Percentiles rank a stretch among this genome's conserved stretches.
phyloP scores from a whole-genome alignment of 2,797 vertebrate genomes.

The Remorina albescens region DNA sequence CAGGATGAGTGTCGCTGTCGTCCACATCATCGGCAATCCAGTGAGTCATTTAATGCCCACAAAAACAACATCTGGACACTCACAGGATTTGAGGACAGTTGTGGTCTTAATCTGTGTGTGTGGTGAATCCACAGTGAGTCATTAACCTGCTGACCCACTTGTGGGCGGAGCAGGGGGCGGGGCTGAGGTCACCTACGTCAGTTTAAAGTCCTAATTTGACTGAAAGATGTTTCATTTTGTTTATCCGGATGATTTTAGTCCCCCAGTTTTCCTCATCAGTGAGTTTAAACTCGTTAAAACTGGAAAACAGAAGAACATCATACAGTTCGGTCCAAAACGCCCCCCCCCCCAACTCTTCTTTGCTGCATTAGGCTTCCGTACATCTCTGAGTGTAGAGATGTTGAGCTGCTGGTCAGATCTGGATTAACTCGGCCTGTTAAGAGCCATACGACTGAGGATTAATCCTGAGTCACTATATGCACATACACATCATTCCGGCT shows the following conservation, averaged over 20 bases:
- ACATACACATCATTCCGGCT: background rate
- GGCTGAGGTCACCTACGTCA: background rate
- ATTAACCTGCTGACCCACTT: slow-evolving; percentile 35
- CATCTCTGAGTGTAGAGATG: background rate
- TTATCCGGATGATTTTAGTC: too few species aligned
- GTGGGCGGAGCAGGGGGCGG: slow-evolving; percentile 5
- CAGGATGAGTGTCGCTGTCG: background rate
- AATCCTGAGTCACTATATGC: slow-evolving; percentile 32
- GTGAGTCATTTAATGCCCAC: slow-evolving; percentile 41
- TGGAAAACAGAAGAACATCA: too few species aligned
- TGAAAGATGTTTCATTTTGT: too few species aligned
- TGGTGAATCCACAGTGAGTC: slow-evolving; percentile 55
- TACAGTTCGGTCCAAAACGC: too few species aligned
- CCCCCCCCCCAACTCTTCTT: too few species aligned
- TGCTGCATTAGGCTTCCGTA: background rate
- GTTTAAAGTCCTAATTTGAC: too few species aligned
- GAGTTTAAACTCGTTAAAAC: too few species aligned
- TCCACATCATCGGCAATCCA: too few species aligned
- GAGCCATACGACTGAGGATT: slow-evolving; percentile 57
- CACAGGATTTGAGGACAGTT: slow-evolving; percentile 52
- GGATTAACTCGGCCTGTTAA: slow-evolving; percentile 62
- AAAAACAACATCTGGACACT: slow-evolving; percentile 74
- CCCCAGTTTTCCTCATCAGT: too few species aligned
- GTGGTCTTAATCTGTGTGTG: slow-evolving; percentile 54
- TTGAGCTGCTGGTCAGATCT: slow-evolving; percentile 53